These are phyloP conservation scores for Platichthys flesus DNA, from an alignment of 2,113 vertebrate species.

Conservation along the genomic window DNA sequence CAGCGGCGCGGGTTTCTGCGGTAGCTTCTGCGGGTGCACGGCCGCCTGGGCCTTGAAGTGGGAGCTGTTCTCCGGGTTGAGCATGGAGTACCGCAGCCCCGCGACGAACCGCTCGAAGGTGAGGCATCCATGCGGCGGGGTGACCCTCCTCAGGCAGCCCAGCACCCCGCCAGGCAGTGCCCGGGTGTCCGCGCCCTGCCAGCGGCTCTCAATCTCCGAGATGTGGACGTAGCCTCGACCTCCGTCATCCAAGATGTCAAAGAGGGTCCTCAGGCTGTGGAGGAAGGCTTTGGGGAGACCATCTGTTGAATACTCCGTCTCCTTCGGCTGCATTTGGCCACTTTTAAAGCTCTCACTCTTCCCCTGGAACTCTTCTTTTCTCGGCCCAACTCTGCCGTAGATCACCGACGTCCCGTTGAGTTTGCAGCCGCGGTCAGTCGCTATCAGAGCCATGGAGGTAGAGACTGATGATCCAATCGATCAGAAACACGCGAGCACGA, in stretches of 20 bases:
- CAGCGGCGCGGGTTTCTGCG: constrained; percentile 56
- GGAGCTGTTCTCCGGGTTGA: constrained; percentile 76
- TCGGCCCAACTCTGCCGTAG: constrained; percentile 52
- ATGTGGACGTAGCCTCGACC: constrained; percentile 91
- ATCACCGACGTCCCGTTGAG: constrained; percentile 59
- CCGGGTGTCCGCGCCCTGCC: constrained; percentile 88
- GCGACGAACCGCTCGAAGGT: constrained; percentile 93
- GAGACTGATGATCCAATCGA: constrained; percentile 9
- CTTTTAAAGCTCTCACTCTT: constrained; percentile 28
- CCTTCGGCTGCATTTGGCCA: constrained; percentile 68
- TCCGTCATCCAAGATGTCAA: constrained; percentile 93
- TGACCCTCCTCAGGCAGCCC: constrained; percentile 85
- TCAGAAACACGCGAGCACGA: constrained; percentile 19
- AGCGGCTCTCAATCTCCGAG: constrained; percentile 94
- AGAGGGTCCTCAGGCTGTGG: constrained; percentile 92
- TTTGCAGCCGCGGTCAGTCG: constrained; percentile 68
- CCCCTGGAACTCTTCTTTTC: constrained; percentile 50
- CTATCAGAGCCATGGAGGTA: constrained; percentile 78
- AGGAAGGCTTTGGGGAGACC: constrained; percentile 91
- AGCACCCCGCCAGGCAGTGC: constrained; percentile 90
- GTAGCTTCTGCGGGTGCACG: constrained; percentile 55
- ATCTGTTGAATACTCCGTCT: constrained; percentile 79
- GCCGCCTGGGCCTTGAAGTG: constrained; percentile 62
- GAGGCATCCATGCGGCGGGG: constrained; percentile 90
- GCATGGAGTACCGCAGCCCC: constrained; percentile 89